These are phyloP conservation scores for Cotesia typhae DNA, from an alignment of 1,140 invertebrate genomes.

Conservation along the genomic window DNA sequence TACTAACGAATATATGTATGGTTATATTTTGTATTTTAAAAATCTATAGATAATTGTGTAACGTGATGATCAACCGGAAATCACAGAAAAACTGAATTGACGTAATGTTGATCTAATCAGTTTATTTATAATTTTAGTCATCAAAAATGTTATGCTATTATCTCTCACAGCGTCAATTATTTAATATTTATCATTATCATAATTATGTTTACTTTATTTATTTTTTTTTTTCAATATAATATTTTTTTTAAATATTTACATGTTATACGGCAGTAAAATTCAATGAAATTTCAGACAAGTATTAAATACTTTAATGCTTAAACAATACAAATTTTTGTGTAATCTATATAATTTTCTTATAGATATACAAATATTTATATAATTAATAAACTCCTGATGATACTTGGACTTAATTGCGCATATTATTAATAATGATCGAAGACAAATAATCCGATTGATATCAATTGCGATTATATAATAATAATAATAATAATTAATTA, in stretches of 20 bases:
- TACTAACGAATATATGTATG: no score
- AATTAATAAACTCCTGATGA: not conserved
- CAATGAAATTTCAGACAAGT: no score
- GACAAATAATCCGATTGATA: conserved; percentile 11
- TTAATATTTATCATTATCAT: not conserved
- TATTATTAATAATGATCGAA: conserved; percentile 15
- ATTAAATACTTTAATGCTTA: not conserved
- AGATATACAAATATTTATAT: no score
- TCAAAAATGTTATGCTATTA: conserved; percentile 2
- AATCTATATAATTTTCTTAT: not conserved
- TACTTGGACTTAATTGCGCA: conserved; percentile 2
- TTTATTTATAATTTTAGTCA: not conserved
- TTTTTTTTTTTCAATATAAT: no score
- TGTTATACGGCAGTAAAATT: no score
- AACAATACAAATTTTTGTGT: not conserved
- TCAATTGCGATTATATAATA: conserved; percentile 22
- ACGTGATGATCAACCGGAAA: conserved; percentile 4
- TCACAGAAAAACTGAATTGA: conserved; percentile 2
- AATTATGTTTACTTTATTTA: no score
- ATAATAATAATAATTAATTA: conserved; percentile 22
- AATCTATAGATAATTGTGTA: conserved; percentile 16
- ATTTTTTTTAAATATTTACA: no score
- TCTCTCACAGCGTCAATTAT: not conserved
- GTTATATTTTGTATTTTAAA: not conserved
- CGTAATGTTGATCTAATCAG: not conserved